Percentiles rank a stretch among this genome's conserved stretches.
These are phyloP conservation scores for Dendronephthya gigantea DNA, from an alignment of 64 coral and sea anemone genomes.

Conservation along the genomic window DNA sequence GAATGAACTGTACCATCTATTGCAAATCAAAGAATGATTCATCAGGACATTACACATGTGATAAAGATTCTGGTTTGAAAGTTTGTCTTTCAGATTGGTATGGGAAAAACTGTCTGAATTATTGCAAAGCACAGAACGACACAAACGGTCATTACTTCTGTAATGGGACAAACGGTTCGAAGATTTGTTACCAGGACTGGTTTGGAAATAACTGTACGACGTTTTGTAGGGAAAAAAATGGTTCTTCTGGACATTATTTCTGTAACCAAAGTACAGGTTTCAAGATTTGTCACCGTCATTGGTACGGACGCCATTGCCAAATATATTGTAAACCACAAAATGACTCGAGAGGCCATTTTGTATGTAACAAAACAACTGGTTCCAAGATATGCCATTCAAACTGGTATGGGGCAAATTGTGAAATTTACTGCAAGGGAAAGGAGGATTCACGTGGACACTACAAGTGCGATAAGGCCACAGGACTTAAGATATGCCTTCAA, in stretches of 20 bases:
- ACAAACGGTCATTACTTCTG: slow-evolving; percentile 37
- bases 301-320: not conserved
- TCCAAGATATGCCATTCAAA: not conserved
- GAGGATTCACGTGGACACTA: slow-evolving; percentile 19
- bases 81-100: not conserved
- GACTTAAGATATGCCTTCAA: not conserved
- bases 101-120: not conserved
- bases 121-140: slow-evolving; percentile 29
- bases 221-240: not conserved
- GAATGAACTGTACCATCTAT: not conserved
- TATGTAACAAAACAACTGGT: not conserved
- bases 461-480: slow-evolving; percentile 25
- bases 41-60: not conserved
- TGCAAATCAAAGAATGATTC: not conserved
- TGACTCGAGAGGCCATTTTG: not conserved
- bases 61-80: not conserved
- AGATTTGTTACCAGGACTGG: not conserved
- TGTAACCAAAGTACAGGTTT: not conserved
- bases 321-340: not conserved
- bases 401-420: not conserved
- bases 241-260: not conserved
- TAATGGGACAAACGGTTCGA: not conserved
- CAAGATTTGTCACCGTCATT: not conserved
- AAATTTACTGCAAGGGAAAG: not conserved
- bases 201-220: not conserved